phyloP scores from a whole-genome alignment of 2,797 vertebrate genomes.

The Tragelaphus oryx region DNA sequence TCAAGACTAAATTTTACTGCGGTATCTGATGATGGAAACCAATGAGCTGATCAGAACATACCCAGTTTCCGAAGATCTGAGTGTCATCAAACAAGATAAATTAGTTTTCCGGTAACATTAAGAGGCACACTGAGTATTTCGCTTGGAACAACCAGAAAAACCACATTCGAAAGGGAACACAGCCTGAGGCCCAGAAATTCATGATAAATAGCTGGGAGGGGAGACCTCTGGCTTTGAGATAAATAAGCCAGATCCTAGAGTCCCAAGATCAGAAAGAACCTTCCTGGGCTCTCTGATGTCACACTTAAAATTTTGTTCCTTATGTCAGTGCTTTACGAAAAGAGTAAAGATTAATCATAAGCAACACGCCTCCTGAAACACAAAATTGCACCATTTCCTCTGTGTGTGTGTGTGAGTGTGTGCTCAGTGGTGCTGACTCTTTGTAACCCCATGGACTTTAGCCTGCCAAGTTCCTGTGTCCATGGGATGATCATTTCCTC shows the following conservation, averaged over 20 bases:
- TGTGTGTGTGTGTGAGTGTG: background rate
- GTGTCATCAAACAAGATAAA: background rate
- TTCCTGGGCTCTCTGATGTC: background rate
- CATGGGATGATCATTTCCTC: background rate
- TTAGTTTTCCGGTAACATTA: background rate
- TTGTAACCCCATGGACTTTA: background rate
- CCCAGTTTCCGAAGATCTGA: background rate
- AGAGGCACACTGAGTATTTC: background rate
- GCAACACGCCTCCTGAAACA: background rate
- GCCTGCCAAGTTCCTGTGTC: background rate
- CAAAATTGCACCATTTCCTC: background rate
- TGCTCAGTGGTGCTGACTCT: background rate
- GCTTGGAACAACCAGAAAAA: background rate
- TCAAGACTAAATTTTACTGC: background rate
- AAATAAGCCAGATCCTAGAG: background rate
- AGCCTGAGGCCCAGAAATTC: background rate
- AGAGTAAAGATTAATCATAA: background rate
- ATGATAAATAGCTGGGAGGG: background rate
- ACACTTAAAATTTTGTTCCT: background rate
- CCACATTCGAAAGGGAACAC: background rate
- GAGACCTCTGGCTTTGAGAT: background rate
- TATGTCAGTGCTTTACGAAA: background rate
- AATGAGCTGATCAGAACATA: background rate
- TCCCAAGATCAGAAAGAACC: background rate
- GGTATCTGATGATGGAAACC: background rate